phyloP scores from a whole-genome alignment of 2,113 vertebrate genomes.

The Oryzias javanicus region DNA sequence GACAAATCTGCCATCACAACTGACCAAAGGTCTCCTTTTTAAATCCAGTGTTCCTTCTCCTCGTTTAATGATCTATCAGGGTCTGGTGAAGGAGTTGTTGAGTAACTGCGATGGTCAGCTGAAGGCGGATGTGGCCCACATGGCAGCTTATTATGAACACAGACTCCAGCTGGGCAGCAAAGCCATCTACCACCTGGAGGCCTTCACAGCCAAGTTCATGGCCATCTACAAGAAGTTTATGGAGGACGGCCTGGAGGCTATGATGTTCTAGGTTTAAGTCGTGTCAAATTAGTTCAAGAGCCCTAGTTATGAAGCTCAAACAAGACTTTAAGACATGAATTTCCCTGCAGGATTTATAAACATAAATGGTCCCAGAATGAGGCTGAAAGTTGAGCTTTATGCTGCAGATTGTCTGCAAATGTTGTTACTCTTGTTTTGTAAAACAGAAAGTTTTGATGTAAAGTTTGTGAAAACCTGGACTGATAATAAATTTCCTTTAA shows the following conservation, averaged over 20 bases:
- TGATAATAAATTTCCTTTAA: no score
- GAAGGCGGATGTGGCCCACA: slow-evolving; percentile 92
- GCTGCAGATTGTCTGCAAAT: neutral
- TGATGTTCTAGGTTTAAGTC: slow-evolving; percentile 82
- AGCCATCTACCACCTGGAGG: slow-evolving; percentile 96
- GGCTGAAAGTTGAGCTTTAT: neutral
- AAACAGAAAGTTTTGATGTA: no score
- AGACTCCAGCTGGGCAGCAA: slow-evolving; percentile 93
- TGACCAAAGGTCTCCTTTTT: neutral
- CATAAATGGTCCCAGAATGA: neutral
- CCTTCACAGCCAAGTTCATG: slow-evolving; percentile 98
- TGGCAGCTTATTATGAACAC: slow-evolving; percentile 94
- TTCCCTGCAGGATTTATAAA: neutral
- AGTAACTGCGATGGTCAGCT: slow-evolving; percentile 96
- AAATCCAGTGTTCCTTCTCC: neutral
- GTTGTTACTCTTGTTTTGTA: no score
- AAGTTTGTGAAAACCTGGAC: no score
- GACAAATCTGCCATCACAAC: neutral
- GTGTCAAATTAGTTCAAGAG: neutral
- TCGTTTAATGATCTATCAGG: slow-evolving; percentile 66
- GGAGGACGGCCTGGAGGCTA: slow-evolving; percentile 95
- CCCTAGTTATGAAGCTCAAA: neutral
- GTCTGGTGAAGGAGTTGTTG: slow-evolving; percentile 88
- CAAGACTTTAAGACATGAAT: neutral
- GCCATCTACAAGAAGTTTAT: slow-evolving; percentile 98